These are phyloP conservation scores for Chaetorhynchus papuensis DNA, from an alignment of 2,113 vertebrate species.

Conservation along the genomic window DNA sequence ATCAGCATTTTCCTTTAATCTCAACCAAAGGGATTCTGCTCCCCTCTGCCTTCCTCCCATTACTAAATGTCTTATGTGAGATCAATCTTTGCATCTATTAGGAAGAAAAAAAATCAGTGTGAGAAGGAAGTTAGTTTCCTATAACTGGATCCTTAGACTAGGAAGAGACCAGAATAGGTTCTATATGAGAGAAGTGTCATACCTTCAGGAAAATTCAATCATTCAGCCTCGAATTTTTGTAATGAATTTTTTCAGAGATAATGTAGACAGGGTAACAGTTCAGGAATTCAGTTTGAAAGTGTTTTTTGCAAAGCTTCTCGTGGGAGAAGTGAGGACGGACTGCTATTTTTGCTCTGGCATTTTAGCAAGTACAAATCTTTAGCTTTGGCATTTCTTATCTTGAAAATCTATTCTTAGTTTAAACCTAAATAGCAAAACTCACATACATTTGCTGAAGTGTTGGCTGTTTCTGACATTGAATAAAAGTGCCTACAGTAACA, in stretches of 20 bases:
- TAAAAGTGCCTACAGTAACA: background rate
- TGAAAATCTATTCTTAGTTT: constrained; percentile 33
- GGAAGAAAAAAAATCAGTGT: background rate
- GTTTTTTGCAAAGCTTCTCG: background rate
- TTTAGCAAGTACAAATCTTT: constrained; percentile 24
- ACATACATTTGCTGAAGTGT: background rate
- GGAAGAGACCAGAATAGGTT: background rate
- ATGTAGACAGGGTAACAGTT: background rate
- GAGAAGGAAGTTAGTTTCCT: background rate
- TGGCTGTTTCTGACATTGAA: background rate
- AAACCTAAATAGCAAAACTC: background rate
- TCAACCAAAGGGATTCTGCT: background rate
- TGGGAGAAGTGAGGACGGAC: background rate
- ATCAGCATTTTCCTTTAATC: background rate
- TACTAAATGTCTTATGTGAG: background rate
- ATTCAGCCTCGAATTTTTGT: background rate
- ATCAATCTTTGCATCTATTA: background rate
- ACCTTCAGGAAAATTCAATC: background rate
- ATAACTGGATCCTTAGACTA: background rate
- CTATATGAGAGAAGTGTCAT: background rate
- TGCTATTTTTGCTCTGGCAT: constrained; percentile 33
- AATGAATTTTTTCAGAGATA: background rate
- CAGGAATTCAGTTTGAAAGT: background rate
- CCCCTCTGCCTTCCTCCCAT: background rate
- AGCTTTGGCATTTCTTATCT: constrained; percentile 16